Percentiles rank a stretch among this genome's conserved stretches.
Conservation (phyloP, 2,113 vertebrate species). For the Phaethornis superciliosus region DNA sequence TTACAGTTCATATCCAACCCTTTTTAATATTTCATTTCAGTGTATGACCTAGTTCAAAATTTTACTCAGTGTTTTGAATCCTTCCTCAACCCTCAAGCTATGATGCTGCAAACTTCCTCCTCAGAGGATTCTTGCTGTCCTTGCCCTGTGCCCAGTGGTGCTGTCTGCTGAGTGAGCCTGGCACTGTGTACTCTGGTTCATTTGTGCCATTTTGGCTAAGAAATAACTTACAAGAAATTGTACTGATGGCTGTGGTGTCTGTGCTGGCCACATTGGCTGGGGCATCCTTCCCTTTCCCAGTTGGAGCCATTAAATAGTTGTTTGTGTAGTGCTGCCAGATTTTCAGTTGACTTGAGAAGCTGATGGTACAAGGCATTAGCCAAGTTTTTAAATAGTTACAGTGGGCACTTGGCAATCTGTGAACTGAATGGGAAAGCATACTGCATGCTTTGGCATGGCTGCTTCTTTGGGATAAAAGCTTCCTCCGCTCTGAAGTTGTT, state of each 20-base stretch:
- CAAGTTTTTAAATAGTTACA: conserved; percentile 6
- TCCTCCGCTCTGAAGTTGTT: rapidly evolving
- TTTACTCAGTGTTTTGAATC: background rate
- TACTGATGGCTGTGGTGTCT: background rate
- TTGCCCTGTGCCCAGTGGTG: background rate
- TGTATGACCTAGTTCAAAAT: background rate
- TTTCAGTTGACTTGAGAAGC: background rate
- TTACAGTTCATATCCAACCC: background rate
- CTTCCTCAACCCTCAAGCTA: background rate
- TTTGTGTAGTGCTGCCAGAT: background rate
- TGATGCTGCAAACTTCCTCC: background rate
- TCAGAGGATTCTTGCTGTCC: background rate
- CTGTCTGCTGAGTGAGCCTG: background rate
- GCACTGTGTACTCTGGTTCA: background rate
- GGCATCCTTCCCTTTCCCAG: background rate
- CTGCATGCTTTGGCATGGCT: background rate
- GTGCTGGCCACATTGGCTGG: background rate
- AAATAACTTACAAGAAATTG: background rate
- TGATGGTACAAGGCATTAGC: background rate
- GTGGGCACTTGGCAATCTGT: background rate
- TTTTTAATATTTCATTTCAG: background rate
- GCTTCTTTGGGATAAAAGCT: background rate
- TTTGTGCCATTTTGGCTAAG: background rate
- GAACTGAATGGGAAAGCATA: background rate
- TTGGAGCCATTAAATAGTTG: background rate